phyloP scores from a whole-genome alignment of 2,797 vertebrate genomes.

The Leucoraja ocellata region DNA sequence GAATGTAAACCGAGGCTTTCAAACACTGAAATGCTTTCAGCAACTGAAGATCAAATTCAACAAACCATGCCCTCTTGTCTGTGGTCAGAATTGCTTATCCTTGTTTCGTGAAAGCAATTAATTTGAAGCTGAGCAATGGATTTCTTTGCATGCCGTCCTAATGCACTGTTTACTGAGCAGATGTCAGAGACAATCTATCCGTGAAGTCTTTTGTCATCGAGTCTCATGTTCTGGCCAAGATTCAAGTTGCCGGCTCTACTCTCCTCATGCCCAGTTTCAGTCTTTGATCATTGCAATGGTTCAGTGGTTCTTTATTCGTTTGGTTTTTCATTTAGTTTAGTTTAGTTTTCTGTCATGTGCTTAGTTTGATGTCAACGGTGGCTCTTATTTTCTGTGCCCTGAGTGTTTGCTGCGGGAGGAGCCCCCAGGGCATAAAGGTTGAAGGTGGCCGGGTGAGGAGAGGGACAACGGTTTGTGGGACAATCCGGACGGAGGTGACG shows the following conservation, averaged over 20 bases:
- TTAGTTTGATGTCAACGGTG: too few relatives aligned
- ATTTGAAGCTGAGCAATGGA: slow-evolving; percentile 43
- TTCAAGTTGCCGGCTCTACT: slow-evolving; percentile 6
- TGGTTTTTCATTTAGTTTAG: too few relatives aligned
- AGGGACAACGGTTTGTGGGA: too few relatives aligned
- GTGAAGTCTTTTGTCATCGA: slow-evolving; percentile 19
- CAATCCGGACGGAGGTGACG: too few relatives aligned
- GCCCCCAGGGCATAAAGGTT: too few relatives aligned
- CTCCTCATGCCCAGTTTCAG: background rate
- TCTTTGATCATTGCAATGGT: background rate
- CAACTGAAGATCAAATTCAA: slow-evolving; percentile 36
- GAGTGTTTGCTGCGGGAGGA: too few relatives aligned
- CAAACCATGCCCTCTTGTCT: slow-evolving; percentile 32
- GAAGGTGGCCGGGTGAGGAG: too few relatives aligned
- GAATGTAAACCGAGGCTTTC: slow-evolving; percentile 44
- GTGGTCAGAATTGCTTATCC: slow-evolving; percentile 42
- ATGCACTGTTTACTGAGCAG: slow-evolving; percentile 41
- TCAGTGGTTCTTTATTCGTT: background rate
- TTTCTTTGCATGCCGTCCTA: slow-evolving; percentile 42
- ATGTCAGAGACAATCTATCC: slow-evolving; percentile 35
- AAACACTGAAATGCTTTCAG: slow-evolving; percentile 47
- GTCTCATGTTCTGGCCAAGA: slow-evolving; percentile 15
- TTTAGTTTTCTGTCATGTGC: too few relatives aligned
- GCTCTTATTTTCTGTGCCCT: too few relatives aligned
- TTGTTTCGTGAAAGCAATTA: slow-evolving; percentile 43